Conservation (phyloP, 2,888 invertebrate species). For the Drepanosiphum platanoidis region DNA sequence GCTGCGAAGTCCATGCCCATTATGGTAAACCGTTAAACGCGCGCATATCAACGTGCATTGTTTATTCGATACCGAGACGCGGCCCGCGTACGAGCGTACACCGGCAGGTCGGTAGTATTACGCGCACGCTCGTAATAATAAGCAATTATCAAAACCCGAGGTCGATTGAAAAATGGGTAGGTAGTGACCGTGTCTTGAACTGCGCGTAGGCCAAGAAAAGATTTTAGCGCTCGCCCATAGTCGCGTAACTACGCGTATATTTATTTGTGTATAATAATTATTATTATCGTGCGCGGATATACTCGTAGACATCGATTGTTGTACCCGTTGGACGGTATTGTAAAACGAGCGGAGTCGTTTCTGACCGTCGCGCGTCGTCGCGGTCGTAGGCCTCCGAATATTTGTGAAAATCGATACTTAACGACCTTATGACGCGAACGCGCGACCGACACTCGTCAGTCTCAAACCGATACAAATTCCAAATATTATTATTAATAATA, state of each 20-base stretch:
- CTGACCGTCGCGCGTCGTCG: too few relatives aligned
- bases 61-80: neutral
- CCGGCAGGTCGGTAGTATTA: neutral
- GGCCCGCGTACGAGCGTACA: neutral
- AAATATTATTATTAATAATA: too few relatives aligned
- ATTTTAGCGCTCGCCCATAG: neutral
- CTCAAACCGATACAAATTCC: too few relatives aligned
- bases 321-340: too few relatives aligned
- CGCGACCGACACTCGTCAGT: too few relatives aligned
- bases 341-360: too few relatives aligned
- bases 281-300: neutral
- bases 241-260: too few relatives aligned
- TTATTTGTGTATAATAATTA: too few relatives aligned
- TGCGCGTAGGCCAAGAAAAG: neutral
- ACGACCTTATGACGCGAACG: neutral
- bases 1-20: neutral
- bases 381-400: neutral
- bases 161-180: slow-evolving; percentile 5
- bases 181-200: neutral
- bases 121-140: neutral
- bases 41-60: neutral
- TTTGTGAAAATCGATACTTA: neutral
- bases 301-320: too few relatives aligned
- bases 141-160: neutral
- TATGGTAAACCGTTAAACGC: neutral